Conservation (phyloP, 2,797 vertebrate genomes). For the Neosilurus mollespiculum region DNA sequence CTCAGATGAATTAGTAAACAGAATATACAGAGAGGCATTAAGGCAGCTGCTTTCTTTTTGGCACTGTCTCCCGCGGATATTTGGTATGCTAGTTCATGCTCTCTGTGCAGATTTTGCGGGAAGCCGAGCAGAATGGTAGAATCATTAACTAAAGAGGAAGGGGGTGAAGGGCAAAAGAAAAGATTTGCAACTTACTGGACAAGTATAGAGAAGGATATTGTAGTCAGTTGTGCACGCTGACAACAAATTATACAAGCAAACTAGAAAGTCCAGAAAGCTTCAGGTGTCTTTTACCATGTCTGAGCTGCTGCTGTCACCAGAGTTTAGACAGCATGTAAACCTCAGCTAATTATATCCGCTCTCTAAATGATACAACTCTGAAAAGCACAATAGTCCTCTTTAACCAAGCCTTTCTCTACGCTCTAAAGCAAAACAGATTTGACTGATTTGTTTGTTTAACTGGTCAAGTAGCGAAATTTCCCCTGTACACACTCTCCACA, state of each 20-base stretch:
- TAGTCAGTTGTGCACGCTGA: not conserved
- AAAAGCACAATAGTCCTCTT: conserved; percentile 13
- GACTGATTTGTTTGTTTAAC: conserved; percentile 70
- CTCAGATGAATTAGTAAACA: not conserved
- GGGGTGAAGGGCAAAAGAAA: conserved; percentile 21
- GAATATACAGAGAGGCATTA: conserved; percentile 3
- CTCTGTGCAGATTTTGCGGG: conserved; percentile 43
- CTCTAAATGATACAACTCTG: conserved; percentile 9
- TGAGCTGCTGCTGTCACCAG: conserved; percentile 18
- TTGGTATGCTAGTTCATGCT: conserved; percentile 44
- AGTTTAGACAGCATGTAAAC: not conserved
- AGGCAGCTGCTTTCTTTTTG: conserved; percentile 5
- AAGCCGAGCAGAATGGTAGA: conserved; percentile 60
- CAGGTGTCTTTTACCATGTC: conserved; percentile 16
- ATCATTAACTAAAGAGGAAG: conserved; percentile 56
- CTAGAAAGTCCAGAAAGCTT: not conserved
- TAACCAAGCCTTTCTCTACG: not conserved
- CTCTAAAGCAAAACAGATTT: conserved; percentile 49
- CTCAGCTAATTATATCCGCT: not conserved
- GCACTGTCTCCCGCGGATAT: not conserved
- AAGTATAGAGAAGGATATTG: not conserved
- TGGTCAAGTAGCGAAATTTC: conserved; percentile 48
- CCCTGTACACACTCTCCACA: conserved; percentile 60
- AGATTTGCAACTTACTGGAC: conserved; percentile 27
- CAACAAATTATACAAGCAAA: not conserved